A percentile compares a stretch with the other conserved stretches of the same genome.
Conservation (phyloP, 2,888 invertebrate species). For the Sphaerophoria rueppellii region DNA sequence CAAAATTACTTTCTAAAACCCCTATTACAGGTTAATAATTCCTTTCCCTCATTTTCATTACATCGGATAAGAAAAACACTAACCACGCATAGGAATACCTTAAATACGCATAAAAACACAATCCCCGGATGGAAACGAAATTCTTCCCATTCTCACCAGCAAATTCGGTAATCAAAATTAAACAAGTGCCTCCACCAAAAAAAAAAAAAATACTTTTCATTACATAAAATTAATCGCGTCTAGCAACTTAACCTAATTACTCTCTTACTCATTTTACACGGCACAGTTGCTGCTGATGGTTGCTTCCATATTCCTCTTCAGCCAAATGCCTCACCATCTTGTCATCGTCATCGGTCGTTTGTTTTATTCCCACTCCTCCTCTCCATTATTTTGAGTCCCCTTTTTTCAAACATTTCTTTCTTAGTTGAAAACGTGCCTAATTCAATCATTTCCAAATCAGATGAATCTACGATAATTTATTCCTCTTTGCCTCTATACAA, state of each 20-base stretch:
- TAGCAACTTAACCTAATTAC: constrained; percentile 72
- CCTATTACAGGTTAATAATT: too few relatives aligned
- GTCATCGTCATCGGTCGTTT: constrained; percentile 1
- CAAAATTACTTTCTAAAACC: too few relatives aligned
- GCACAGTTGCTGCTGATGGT: constrained; percentile 33
- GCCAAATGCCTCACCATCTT: neutral
- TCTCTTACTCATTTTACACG: constrained; percentile 31
- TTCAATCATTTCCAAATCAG: constrained; percentile 74
- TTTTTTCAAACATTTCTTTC: constrained; percentile 34
- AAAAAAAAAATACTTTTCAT: constrained; percentile 37
- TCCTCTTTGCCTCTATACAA: constrained; percentile 47
- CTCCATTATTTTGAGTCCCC: constrained; percentile 19
- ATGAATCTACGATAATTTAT: constrained; percentile 73
- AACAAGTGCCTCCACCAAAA: neutral
- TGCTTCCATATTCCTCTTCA: neutral
- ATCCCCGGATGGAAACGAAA: neutral
- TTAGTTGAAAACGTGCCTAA: constrained; percentile 71
- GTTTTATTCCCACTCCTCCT: constrained; percentile 27
- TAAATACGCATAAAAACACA: neutral
- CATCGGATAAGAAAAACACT: too few relatives aligned
- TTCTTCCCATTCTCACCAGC: neutral
- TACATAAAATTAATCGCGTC: constrained; percentile 67
- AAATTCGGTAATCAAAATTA: constrained; percentile 14
- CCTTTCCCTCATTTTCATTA: too few relatives aligned
- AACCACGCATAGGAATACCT: too few relatives aligned